Conservation (phyloP, 2,888 invertebrate genomes). For the Harpalus rufipes region DNA sequence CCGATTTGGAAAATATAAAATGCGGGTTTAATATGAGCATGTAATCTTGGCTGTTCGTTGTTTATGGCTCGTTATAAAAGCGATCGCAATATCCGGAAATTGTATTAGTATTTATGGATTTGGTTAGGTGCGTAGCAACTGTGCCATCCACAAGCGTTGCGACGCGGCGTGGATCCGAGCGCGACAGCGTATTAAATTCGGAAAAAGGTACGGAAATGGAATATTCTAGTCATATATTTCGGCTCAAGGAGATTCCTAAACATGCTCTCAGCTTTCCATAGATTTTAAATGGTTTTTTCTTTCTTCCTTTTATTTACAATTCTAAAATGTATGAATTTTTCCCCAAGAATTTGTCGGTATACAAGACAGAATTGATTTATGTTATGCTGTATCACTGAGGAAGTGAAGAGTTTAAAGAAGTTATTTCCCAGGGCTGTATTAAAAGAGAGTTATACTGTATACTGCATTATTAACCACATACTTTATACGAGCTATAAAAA, state of each 20-base stretch:
- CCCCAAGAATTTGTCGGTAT: slow-evolving; percentile 17
- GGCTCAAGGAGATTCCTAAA: slow-evolving; percentile 56
- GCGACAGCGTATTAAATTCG: slow-evolving; percentile 59
- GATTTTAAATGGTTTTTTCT: slow-evolving; percentile 54
- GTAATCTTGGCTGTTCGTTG: slow-evolving; percentile 41
- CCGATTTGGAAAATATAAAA: slow-evolving; percentile 35
- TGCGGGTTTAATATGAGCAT: slow-evolving; percentile 34
- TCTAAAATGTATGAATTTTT: slow-evolving; percentile 35
- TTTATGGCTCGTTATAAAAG: slow-evolving; percentile 61
- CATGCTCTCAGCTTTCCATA: slow-evolving; percentile 39
- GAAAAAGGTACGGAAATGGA: slow-evolving; percentile 63
- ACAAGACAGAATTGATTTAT: slow-evolving; percentile 21
- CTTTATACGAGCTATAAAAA: background rate
- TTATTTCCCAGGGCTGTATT: background rate
- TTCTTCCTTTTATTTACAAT: slow-evolving; percentile 34
- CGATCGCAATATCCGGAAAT: slow-evolving; percentile 60
- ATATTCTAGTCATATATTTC: slow-evolving; percentile 63
- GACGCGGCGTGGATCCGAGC: background rate
- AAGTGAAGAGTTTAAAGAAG: background rate
- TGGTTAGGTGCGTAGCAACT: slow-evolving; percentile 21
- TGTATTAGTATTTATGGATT: slow-evolving; percentile 64
- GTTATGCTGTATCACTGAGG: background rate
- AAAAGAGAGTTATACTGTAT: background rate
- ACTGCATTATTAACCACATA: background rate
- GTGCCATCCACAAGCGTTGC: slow-evolving; percentile 30